phyloP scores from a whole-genome alignment of 2,797 vertebrate species.

The Phrynocephalus guinanensis region DNA sequence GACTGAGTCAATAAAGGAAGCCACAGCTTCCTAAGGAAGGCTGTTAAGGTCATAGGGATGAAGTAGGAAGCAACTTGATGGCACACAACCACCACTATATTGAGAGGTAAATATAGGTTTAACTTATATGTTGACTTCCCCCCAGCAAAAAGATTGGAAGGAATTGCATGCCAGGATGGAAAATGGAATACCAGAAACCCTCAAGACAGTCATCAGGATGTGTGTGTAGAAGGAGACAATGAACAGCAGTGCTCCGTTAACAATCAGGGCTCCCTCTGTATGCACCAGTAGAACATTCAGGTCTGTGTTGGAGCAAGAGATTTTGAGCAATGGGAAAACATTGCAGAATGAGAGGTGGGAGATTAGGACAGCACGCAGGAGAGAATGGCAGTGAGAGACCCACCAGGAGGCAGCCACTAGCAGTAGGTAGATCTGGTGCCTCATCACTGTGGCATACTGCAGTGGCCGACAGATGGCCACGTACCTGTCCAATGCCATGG shows the following conservation, averaged over 20 bases:
- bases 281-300: conserved; percentile 55
- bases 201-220: conserved; percentile 35
- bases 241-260: not conserved
- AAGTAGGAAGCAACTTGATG: too few species aligned
- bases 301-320: conserved; percentile 67
- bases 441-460: conserved; percentile 63
- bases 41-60: too few species aligned
- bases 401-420: conserved; percentile 61
- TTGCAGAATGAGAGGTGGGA: conserved; percentile 72
- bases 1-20: too few species aligned
- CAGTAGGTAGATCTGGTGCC: conserved; percentile 19
- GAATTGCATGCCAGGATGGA: too few species aligned
- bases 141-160: too few species aligned
- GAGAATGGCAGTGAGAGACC: conserved; percentile 59
- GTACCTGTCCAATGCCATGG: conserved; percentile 71
- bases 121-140: too few species aligned
- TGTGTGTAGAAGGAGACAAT: conserved; percentile 7
- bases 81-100: too few species aligned
- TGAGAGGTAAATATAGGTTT: too few species aligned
- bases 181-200: not conserved
- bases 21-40: too few species aligned
- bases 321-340: conserved; percentile 70
- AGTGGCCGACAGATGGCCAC: conserved; percentile 70
- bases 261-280: conserved; percentile 18
- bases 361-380: conserved; percentile 68